phyloP scores from a whole-genome alignment of 2,113 vertebrate species.

The Motacilla tschutschensis region DNA sequence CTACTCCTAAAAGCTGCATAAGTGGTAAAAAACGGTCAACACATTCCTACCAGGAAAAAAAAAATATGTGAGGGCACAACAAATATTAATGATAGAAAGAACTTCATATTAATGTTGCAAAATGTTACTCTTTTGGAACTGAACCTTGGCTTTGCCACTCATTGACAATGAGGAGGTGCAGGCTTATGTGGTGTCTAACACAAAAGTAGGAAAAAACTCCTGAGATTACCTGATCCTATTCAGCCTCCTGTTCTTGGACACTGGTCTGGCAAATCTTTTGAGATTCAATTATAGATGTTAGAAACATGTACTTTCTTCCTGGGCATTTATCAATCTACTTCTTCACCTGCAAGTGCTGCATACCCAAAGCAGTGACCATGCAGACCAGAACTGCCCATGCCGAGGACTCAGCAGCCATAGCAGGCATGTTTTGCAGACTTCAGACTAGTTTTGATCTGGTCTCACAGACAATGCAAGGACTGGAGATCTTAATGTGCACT shows the following conservation, averaged over 20 bases:
- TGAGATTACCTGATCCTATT: background rate
- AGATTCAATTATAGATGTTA: background rate
- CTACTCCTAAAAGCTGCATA: background rate
- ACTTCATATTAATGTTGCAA: background rate
- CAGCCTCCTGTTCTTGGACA: background rate
- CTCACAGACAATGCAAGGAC: background rate
- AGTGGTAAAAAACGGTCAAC: background rate
- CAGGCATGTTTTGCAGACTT: background rate
- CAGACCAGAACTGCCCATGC: background rate
- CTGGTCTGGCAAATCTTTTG: background rate
- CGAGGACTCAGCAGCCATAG: background rate
- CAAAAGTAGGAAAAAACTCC: background rate
- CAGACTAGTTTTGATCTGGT: background rate
- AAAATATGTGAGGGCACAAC: background rate
- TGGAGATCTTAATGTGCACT: background rate
- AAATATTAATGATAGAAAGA: background rate
- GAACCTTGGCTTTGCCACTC: background rate
- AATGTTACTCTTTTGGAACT: background rate
- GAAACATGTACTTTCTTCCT: background rate
- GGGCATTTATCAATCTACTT: background rate
- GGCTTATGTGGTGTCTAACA: background rate
- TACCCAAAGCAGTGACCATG: background rate
- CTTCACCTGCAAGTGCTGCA: background rate
- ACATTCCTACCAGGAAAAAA: background rate
- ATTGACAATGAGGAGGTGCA: background rate